Evolutionary conservation across 2,888 invertebrate genomes (phyloP), one percentile per base, ranked within the genome.

Genomic region (Cephalotes varians): DNA sequence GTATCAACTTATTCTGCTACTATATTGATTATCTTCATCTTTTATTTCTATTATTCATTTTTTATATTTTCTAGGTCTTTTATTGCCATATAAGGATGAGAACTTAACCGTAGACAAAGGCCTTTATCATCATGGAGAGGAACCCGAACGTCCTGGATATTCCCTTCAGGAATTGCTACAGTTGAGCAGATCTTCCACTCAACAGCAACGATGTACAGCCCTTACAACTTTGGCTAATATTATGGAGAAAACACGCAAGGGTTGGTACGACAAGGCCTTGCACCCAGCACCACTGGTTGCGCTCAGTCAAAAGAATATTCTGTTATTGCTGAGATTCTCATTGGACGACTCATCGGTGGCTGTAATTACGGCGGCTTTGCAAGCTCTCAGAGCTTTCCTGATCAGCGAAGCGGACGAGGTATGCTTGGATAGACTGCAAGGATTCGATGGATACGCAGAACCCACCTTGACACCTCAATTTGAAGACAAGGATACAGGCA

Each of bases 41-140:
- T 49, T 64, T 12, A 44, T 5, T 49, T 65, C 1, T 69, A 28
- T 56, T 1, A 28, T 31, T 25, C 1, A 18, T 1, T 7, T 40
- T 62, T 25, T 34, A 2, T 34, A 54, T 60, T 21, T 64, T 81
- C 21, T 60, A 95, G 95, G 98, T 3, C 96, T 97, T 90, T 94
- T 98, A 0, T 93, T 98, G 74, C 97, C 98, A 0, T 98, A 96
- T 90, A 95, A 95, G 56, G 95, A 96, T 62, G 96, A 96, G 65
- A 95, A 94, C 85, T 95, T 95, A 86, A 96, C 95, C 72, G 91
- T 95, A 81, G 95, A 95, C 0, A 96, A 96, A 90, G 97, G 96
- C 56, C 95, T 99, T 21, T 98, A 98, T 94, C 98, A 99, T 94
- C 99, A 99, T 94, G 99, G 99, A 0, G 97, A 98, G 87, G 99